These are phyloP conservation scores for Aleiodes sp. DNA, from an alignment of 1,140 invertebrate genomes.

Conservation along the genomic window DNA sequence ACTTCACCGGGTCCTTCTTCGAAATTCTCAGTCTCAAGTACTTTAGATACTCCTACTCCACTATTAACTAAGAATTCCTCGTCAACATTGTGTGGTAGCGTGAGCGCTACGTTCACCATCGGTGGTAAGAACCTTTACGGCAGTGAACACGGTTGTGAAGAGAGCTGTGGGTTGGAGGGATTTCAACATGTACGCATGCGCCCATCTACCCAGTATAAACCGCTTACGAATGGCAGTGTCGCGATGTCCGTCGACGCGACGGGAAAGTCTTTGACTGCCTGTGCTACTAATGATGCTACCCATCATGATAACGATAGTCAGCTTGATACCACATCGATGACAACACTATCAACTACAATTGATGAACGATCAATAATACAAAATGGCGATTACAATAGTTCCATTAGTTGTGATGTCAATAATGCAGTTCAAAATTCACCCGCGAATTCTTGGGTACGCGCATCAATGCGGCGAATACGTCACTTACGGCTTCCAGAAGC, in stretches of 20 bases:
- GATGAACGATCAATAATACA: neutral
- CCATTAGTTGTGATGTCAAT: neutral
- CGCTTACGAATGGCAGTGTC: conserved; percentile 49
- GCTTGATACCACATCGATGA: neutral
- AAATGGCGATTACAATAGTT: conserved; percentile 15
- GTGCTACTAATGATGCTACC: neutral
- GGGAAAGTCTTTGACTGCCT: conserved; percentile 49
- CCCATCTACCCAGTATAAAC: neutral
- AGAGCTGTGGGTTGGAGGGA: neutral
- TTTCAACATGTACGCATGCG: conserved; percentile 31
- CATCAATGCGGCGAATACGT: conserved; percentile 60
- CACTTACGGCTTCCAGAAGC: conserved; percentile 57
- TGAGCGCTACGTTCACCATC: too few species aligned
- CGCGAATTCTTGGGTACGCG: conserved; percentile 58
- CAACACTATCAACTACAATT: conserved; percentile 21
- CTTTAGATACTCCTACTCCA: neutral
- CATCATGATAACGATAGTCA: neutral
- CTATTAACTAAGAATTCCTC: neutral
- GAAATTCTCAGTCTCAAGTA: neutral
- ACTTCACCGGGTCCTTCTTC: neutral
- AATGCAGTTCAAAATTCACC: conserved; percentile 20
- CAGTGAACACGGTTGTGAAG: neutral
- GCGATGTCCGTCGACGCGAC: conserved; percentile 63
- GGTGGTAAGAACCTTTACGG: neutral
- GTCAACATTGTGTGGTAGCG: too few species aligned